Evolutionary conservation across 2,888 invertebrate genomes (phyloP), one percentile per base, ranked within the genome.

Genomic region (Cabera pusaria): DNA sequence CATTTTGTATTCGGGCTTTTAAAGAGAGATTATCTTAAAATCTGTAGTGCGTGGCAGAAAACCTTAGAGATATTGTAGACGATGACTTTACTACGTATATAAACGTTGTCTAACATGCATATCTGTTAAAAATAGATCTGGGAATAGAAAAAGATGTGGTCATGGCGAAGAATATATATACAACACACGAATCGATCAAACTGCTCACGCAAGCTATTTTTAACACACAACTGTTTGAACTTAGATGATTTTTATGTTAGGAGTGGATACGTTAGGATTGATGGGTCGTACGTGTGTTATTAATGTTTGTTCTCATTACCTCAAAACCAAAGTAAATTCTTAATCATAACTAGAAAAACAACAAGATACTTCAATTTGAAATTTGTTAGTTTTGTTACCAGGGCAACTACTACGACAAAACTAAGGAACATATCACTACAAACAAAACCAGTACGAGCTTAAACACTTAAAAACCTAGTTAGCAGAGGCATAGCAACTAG

Each of bases 1-100:
- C 44, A 56, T 56, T 59, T 64, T 61, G 54, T 55, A 56, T 59
- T 60, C 55, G 51, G 47, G 36, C 44, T 46, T 45, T 54, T 64
- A 58, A 65, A 63, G 59, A 52, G 34, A 39, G 25, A n/a, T 20
- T 23, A 33, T 18, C 24, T 48, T 32, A 33, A 34, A 43, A 44
- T 34, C 43, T 31, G 31, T 34, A 20, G 41, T 21, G 31, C 12
- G 18, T 23, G 11, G 26, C 27, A 22, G 28, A 41, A 38, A 33
- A 36, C 28, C 19, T 29, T 27, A 23, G 27, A 43, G 27, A 41
- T 35, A 29, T 20, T 34, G 28, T 25, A 25, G 34, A 25, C 22
- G 35, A 35, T n/a, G 18, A 12, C 31, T 42, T 35, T 36, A 42
- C 26, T 32, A 32, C 35, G 35, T 2, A 18, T 14, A 31, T 36